Base-by-base conservation (phyloP, 2,888 invertebrate genomes). In the Erebia ligea region DNA sequence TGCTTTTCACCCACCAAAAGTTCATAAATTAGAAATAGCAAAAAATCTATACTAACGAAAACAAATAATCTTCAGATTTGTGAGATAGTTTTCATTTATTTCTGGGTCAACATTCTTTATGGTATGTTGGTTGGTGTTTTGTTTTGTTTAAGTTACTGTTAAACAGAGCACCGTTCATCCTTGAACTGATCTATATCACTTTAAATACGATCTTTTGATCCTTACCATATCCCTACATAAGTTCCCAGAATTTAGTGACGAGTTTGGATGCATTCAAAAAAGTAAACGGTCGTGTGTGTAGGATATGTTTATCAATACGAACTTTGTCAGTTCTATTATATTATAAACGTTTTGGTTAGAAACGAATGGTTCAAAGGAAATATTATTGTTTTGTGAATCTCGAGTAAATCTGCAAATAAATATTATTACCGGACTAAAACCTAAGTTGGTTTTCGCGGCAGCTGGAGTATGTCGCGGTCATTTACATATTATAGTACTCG, bases 401-500 rank as follows among this genome's bases (percentile, higher is more conserved):
- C 25, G 59, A 83, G 77, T 76, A 80, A 85, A 87, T 85, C 81
- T 78, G 85, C 82, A 81, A 81, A 34, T 34, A 34, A 6, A 34
- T 34, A 34, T 79, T 76, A 77, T 81, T 84, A 85, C 85, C 85
- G 84, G 86, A 86, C 42, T 80, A 82, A 78, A 80, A 79, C 80
- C 40, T 65, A 34, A 65, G 84, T 85, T 89, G 83, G 86, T 89
- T 90, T 89, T 88, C 82, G 87, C 89, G 79, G 90, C 90, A 90
- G 89, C 89, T 90, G 90, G 88, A 79, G 86, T 86, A 86, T 87
- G 89, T 90, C 88, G 89, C 90, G 90, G 91, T 90, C 92, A 91
- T 92, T 92, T 91, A 91, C 92, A 91, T 92, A 17, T 11, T 19
- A 54, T 17, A 17, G 4, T n/a, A n/a, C n/a, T 52, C 90, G 90